A percentile compares a stretch with the other conserved stretches of the same genome.
Evolutionary conservation across 1,140 invertebrate genomes (phyloP).

Genomic region (Cyclina sinensis): DNA sequence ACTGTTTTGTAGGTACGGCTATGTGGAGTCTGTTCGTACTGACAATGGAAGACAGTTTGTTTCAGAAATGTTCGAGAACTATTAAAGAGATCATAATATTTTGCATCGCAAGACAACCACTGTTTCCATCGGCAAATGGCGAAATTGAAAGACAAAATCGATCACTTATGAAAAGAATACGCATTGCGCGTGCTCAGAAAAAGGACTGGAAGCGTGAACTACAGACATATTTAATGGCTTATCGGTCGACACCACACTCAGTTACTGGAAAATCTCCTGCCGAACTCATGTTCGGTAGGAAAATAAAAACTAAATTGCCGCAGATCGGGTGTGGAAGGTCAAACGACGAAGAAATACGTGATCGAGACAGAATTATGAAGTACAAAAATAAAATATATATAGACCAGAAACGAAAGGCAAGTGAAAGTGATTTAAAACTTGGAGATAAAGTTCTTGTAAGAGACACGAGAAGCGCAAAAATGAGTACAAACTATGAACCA

Average conservation of each 20-base stretch:
- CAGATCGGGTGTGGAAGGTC: too few species aligned
- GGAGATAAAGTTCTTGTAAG: conserved; percentile 12
- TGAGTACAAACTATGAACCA: background rate
- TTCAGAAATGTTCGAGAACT: conserved; percentile 67
- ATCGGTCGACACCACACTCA: conserved; percentile 73
- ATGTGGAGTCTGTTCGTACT: too few species aligned
- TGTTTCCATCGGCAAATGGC: conserved; percentile 71
- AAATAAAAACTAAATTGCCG: conserved; percentile 59
- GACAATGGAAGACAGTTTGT: too few species aligned
- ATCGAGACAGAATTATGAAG: too few species aligned
- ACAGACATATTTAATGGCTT: conserved; percentile 65
- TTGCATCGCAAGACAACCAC: conserved; percentile 55
- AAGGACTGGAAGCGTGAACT: too few species aligned
- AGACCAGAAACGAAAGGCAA: too few species aligned
- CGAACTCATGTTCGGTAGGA: conserved; percentile 45
- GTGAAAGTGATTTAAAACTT: conserved; percentile 4
- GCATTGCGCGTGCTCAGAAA: too few species aligned
- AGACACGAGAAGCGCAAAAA: background rate
- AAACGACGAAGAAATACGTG: too few species aligned
- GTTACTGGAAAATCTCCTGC: conserved; percentile 57
- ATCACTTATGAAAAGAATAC: too few species aligned
- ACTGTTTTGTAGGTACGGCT: too few species aligned
- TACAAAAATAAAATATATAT: conserved; percentile 17
- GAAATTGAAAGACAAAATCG: too few species aligned
- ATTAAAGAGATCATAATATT: conserved; percentile 60